These are phyloP conservation scores for Thera obeliscata DNA, from an alignment of 2,888 invertebrate genomes.

Conservation along the genomic window DNA sequence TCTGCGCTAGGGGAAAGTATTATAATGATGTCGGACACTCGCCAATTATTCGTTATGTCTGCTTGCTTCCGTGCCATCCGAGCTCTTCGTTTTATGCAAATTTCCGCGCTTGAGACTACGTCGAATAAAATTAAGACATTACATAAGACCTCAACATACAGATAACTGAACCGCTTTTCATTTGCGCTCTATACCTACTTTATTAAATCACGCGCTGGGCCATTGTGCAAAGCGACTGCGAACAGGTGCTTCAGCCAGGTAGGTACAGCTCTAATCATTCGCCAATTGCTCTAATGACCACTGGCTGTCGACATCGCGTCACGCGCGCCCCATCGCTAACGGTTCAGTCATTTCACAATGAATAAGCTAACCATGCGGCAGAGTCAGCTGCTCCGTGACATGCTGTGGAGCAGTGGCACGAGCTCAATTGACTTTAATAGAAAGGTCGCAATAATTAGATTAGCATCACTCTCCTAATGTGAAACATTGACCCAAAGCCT, in stretches of 20 bases:
- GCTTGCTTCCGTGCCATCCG: conserved; percentile 45
- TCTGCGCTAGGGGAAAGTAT: conserved; percentile 65
- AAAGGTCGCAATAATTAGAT: conserved; percentile 77
- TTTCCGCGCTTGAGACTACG: conserved; percentile 41
- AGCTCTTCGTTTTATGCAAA: conserved; percentile 52
- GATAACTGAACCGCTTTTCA: conserved; percentile 21
- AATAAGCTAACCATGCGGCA: conserved; percentile 32
- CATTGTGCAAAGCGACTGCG: conserved; percentile 31
- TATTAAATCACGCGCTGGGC: conserved; percentile 43
- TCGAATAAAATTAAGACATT: conserved; percentile 51
- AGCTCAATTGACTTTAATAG: conserved; percentile 72
- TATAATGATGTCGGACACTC: conserved; percentile 55
- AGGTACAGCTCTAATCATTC: conserved; percentile 56
- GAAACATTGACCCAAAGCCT: conserved; percentile 48
- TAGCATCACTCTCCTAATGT: conserved; percentile 61
- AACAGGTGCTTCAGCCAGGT: conserved; percentile 42
- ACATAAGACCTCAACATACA: conserved; percentile 31
- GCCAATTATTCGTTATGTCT: conserved; percentile 58
- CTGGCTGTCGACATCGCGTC: conserved; percentile 51
- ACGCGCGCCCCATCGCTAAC: conserved; percentile 51
- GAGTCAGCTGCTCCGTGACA: conserved; percentile 27
- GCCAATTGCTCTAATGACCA: conserved; percentile 59
- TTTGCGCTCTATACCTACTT: conserved; percentile 22
- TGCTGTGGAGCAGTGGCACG: conserved; percentile 26
- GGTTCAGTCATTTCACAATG: conserved; percentile 56